Evolutionary conservation across 2,888 invertebrate species (phyloP), one percentile per base, ranked within the genome.

Genomic region (Clitarchus hookeri): DNA sequence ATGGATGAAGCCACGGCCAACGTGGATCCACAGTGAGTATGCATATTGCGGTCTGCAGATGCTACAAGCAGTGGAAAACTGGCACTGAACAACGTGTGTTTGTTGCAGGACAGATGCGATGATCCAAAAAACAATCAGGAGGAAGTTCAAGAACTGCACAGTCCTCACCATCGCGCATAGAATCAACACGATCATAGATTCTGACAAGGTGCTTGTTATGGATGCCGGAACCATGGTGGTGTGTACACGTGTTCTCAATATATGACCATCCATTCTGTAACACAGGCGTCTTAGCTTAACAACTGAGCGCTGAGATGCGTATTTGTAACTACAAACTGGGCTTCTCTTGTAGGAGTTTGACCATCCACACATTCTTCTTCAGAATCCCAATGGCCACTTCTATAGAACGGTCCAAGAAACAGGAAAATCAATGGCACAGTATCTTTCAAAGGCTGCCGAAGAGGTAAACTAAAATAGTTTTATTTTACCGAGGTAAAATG

Each of bases 131-230:
- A 96, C 96, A 0, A 96, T 97, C 87, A 92, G 96, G 88, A 93
- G 92, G 84, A 96, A 96, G 90, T 97, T 97, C 90, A 93, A 93
- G 0, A 93, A 94, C 65, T 97, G 97, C 90, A 96, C 97, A 0
- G 97, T 97, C 44, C 93, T 97, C 84, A 97, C 97, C 0, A 96
- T 97, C 84, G 97, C 97, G 27, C 97, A 97, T 91, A 93, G 97
- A 77, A 93, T 98, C 16, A 95, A 97, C 90, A 97, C 97, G 0
- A 96, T 97, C 85, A 97, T 97, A 95, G 97, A 97, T 91, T 96
- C 96, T 0, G 96, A 97, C 92, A 94, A 95, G 91, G 94, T 96
- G 36, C 93, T 98, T 90, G 97, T 98, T 1, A 95, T 98, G 95
- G 96, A 97, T 90, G 94, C 95, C 12, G 98, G 98, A 0, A 91